Conservation (phyloP, 2,797 vertebrate genomes). For the Hyperoplus lanceolatus region DNA sequence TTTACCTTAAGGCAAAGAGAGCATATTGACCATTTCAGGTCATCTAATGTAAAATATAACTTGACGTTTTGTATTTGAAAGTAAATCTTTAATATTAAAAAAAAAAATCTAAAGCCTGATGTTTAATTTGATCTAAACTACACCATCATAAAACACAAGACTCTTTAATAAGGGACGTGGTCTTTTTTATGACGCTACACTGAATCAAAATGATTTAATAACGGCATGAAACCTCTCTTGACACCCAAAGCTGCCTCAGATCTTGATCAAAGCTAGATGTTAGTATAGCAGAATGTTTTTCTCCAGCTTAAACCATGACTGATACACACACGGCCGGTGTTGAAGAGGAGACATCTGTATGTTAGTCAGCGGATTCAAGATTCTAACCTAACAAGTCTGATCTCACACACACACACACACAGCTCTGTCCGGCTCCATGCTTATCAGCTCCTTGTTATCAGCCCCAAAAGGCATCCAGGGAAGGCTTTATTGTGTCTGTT, state of each 20-base stretch:
- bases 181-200: slow-evolving; percentile 14
- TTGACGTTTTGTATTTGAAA: background rate
- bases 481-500: slow-evolving; percentile 51
- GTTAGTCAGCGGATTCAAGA: slow-evolving; percentile 69
- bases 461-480: slow-evolving; percentile 35
- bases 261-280: slow-evolving; percentile 51
- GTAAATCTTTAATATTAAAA: background rate
- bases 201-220: slow-evolving; percentile 18
- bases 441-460: slow-evolving; percentile 61
- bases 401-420: slow-evolving; percentile 40
- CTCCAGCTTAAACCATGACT: slow-evolving; percentile 47
- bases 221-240: background rate
- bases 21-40: background rate
- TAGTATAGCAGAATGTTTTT: slow-evolving; percentile 40
- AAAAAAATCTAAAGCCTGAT: background rate
- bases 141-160: background rate
- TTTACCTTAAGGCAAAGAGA: too few relatives aligned
- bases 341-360: slow-evolving; percentile 61
- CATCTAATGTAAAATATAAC: background rate
- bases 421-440: background rate
- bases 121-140: slow-evolving; percentile 3
- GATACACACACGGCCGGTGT: slow-evolving; percentile 15
- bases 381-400: slow-evolving; percentile 60
- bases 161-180: background rate
- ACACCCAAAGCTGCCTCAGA: slow-evolving; percentile 27